Base-by-base conservation (phyloP, 2,888 invertebrate species). In the Lithophane semibrunnea region DNA sequence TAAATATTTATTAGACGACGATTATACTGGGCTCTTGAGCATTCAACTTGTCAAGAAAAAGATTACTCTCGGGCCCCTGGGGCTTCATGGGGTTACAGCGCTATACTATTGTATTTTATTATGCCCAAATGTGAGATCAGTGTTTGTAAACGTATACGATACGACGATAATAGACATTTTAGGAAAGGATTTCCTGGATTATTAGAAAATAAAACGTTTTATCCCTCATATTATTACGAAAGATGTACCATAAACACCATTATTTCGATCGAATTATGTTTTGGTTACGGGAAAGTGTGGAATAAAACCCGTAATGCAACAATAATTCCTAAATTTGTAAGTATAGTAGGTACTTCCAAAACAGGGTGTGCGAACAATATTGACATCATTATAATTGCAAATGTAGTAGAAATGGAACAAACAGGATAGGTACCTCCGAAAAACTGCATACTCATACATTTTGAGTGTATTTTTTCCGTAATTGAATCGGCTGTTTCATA, bases 331-430 rank as follows among this genome's bases (percentile, higher is more conserved):
- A 12, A 77, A 47, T 82, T 52, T 81, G 56, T 73, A 12, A 67
- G 49, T 67, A 68, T 24, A 58, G 37, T 68, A 44, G 58, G 21
- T 67, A 54, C 61, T 68, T 63, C n/a, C 64, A 65, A 82, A 80
- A 73, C 52, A 29, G 37, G 58, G 60, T 72, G 69, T 29, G 67
- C 18, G 70, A 63, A 80, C 29, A 60, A 73, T 61, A 68, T 49
- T 37, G 60, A 52, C 44, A 78, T 71, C 64, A 86, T 88, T 82
- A 81, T 72, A 88, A 86, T 89, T 88, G 83, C 75, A 89, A 88
- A 89, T 89, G 54, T 77, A 64, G 52, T 58, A 75, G 66, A 88
- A 85, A 49, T 85, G 85, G 83, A 79, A 88, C 85, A 89, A 88
- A 89, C 88, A 87, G 72, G 74, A 80, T 67, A 16, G 13, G 5